Evolutionary conservation across 1,140 invertebrate genomes (phyloP).

Genomic region (Aphaenogaster rudis): DNA sequence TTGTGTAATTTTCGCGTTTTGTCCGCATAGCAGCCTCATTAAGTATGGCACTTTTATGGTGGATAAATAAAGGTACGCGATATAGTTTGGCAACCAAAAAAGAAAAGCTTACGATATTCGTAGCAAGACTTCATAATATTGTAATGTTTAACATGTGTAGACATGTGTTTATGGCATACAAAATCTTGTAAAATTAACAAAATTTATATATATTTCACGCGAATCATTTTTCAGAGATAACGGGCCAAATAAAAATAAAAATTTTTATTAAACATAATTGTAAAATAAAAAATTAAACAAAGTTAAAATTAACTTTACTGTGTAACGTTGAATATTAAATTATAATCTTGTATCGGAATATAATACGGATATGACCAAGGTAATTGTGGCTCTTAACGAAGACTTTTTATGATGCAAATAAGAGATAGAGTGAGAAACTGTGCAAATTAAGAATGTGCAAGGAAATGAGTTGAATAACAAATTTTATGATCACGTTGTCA

Average conservation of each 20-base stretch:
- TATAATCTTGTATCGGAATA: neutral
- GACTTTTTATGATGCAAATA: neutral
- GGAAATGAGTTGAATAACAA: neutral
- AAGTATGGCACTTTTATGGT: slow-evolving; percentile 43
- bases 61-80: slow-evolving; percentile 32
- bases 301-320: neutral
- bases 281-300: neutral
- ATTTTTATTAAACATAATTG: slow-evolving; percentile 3
- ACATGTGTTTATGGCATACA: neutral
- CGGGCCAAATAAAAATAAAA: neutral
- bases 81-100: neutral
- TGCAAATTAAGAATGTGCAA: neutral
- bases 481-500: neutral
- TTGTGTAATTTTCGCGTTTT: slow-evolving; percentile 60
- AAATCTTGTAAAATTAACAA: slow-evolving; percentile 8
- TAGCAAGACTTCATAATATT: neutral
- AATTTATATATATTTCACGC: neutral
- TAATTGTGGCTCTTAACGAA: neutral
- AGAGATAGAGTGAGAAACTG: slow-evolving; percentile 22
- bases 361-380: neutral
- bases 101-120: neutral
- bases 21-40: slow-evolving; percentile 48
- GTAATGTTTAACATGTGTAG: neutral
- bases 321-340: neutral
- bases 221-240: neutral